These are phyloP conservation scores for Acheta domesticus DNA, from an alignment of 2,888 invertebrate species.

Conservation along the genomic window DNA sequence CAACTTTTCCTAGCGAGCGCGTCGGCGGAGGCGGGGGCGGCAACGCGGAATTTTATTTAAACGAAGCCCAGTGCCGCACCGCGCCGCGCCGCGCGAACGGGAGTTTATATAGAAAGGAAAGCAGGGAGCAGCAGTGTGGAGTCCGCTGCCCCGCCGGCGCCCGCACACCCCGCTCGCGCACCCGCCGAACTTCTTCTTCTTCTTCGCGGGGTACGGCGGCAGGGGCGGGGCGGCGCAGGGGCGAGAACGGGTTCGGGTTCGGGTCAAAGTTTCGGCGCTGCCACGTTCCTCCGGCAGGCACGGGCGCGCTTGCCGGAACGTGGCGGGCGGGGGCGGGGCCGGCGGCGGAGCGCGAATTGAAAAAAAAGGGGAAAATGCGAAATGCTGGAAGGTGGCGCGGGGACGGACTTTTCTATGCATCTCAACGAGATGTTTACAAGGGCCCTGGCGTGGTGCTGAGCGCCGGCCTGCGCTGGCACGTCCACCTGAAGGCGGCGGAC, in stretches of 20 bases:
- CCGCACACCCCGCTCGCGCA: background rate
- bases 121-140: background rate
- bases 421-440: slow-evolving; percentile 9
- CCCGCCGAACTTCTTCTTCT: background rate
- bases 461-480: background rate
- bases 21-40: background rate
- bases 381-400: background rate
- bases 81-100: background rate
- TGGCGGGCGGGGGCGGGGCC: too few relatives aligned
- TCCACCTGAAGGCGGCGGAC: background rate
- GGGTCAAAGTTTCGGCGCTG: background rate
- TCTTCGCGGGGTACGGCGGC: background rate
- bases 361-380: background rate
- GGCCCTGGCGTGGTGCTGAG: background rate
- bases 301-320: background rate
- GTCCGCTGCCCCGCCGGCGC: background rate
- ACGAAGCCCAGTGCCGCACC: background rate
- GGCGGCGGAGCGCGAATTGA: background rate
- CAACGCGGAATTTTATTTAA: slow-evolving; percentile 18
- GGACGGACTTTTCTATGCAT: background rate
- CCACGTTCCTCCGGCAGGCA: background rate
- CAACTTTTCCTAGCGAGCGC: background rate
- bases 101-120: slow-evolving; percentile 12
- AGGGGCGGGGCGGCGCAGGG: background rate
- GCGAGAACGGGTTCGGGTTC: background rate